phyloP scores from a whole-genome alignment of 1,140 invertebrate species.

The Bombyx mandarina region DNA sequence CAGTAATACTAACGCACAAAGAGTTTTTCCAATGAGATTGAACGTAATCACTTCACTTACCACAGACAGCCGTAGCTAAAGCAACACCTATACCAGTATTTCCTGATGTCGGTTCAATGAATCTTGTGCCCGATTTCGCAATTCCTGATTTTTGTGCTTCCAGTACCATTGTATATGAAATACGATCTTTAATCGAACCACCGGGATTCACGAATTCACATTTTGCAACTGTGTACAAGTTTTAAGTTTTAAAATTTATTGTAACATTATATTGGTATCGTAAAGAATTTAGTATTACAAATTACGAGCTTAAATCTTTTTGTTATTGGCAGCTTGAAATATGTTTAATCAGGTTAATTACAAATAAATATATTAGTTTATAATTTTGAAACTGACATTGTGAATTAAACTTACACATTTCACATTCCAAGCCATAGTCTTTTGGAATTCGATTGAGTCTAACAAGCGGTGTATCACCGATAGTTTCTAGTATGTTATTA shows the following conservation, averaged over 20 bases:
- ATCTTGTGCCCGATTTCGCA: conserved; percentile 83
- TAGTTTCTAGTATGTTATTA: conserved; percentile 80
- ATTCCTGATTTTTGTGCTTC: conserved; percentile 90
- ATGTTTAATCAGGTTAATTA: no score
- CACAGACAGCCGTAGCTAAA: conserved; percentile 91
- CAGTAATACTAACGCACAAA: no score
- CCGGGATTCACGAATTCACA: conserved; percentile 98
- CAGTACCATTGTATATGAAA: conserved; percentile 91
- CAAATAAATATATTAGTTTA: no score
- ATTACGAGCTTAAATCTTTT: no score
- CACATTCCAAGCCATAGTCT: conserved; percentile 85
- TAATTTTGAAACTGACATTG: no score
- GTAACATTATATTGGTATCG: not conserved
- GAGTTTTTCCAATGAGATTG: no score
- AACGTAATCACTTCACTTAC: conserved; percentile 18
- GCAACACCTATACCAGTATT: conserved; percentile 96
- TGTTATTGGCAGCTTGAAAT: no score
- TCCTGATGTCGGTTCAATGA: conserved; percentile 97
- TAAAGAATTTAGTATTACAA: no score
- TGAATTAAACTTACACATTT: conserved; percentile 73
- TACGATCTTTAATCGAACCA: conserved; percentile 96
- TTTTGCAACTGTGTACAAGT: conserved; percentile 84
- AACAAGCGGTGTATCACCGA: conserved; percentile 93
- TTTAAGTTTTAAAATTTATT: not conserved
- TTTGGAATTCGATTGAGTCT: conserved; percentile 87